A percentile compares a stretch with the other conserved stretches of the same genome.
Conservation (phyloP, 2,797 vertebrate genomes). For the Hirundo rustica region DNA sequence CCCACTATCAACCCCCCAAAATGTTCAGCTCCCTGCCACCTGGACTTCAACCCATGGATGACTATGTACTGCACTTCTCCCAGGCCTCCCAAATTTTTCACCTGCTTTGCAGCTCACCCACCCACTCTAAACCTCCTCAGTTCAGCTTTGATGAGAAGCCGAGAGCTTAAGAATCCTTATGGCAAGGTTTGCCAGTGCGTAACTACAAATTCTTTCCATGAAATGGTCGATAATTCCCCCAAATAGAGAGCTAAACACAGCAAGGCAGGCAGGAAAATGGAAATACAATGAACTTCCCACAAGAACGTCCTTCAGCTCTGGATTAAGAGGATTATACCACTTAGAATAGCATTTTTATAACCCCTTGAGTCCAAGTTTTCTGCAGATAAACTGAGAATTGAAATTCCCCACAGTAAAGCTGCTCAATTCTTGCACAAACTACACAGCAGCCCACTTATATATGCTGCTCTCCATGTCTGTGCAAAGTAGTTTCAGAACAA, state of each 20-base stretch:
- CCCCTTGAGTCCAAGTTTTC: constrained; percentile 1
- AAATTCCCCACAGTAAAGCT: constrained; percentile 23
- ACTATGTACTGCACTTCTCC: not conserved
- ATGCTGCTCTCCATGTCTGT: not conserved
- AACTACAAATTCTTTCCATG: not conserved
- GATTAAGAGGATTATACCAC: constrained; percentile 45
- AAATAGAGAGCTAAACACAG: not conserved
- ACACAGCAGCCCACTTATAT: not conserved
- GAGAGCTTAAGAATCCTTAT: not conserved
- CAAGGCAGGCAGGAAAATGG: constrained; percentile 12
- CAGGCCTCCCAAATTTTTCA: not conserved
- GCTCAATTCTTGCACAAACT: not conserved
- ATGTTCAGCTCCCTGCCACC: not conserved
- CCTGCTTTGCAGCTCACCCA: not conserved
- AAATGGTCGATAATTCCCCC: not conserved
- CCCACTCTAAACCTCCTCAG: not conserved
- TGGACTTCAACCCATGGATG: not conserved
- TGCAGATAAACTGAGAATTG: constrained; percentile 21
- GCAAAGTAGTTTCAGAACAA: not conserved
- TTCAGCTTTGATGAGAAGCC: not conserved
- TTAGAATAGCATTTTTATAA: constrained; percentile 16
- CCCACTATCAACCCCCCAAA: not conserved
- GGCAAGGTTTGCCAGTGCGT: not conserved
- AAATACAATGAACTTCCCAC: constrained; percentile 29
- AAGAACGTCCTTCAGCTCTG: constrained; percentile 13